Evolutionary conservation across 2,888 invertebrate species (phyloP), one percentile per base, ranked within the genome.

Genomic region (Patella depressa): DNA sequence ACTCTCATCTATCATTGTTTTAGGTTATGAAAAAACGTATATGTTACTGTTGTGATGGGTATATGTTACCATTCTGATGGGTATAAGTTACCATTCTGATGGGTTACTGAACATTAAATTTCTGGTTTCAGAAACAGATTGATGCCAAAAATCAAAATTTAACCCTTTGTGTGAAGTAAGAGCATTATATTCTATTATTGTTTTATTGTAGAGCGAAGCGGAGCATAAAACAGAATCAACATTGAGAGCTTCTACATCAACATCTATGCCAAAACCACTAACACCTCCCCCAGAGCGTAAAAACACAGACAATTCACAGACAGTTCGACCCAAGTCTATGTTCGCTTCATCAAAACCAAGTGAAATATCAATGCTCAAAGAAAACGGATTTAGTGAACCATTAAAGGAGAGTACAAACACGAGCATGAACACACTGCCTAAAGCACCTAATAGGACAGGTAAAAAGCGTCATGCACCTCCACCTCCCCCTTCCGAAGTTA

Each of bases 401-500:
- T 65, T 24, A n/a, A 72, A 53, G 53, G 72, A 72, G 53, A 57
- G 45, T 53, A 55, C 45, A n/a, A 53, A 53, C 24, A 11, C 71
- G 15, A 45, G n/a, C 24, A 54, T 19, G 24, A 72, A 74, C 14
- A 71, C 72, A 29, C 54, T 53, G 17, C 71, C 71, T 19, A 57
- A 65, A 65, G 53, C 76, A 17, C 76, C 77, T 29, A 78, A 75
- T 11, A 75, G 80, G 14, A 83, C 86, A 82, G 81, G 84, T 59
- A 89, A 89, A 83, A 89, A 88, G 81, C 84, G 87, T 71, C 88
- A 80, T 71, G 92, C 88, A 87, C 94, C 86, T 91, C 89, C 89
- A 1, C 90, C 90, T 4, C 87, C 89, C 9, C 81, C 83, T 57
- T 75, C 80, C 71, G 83, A 83, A 9, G 19, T 24, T 65, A 65